A percentile compares a stretch with the other conserved stretches of the same genome.
phyloP scores from a whole-genome alignment of 2,113 vertebrate genomes.

The Plestiodon gilberti region DNA sequence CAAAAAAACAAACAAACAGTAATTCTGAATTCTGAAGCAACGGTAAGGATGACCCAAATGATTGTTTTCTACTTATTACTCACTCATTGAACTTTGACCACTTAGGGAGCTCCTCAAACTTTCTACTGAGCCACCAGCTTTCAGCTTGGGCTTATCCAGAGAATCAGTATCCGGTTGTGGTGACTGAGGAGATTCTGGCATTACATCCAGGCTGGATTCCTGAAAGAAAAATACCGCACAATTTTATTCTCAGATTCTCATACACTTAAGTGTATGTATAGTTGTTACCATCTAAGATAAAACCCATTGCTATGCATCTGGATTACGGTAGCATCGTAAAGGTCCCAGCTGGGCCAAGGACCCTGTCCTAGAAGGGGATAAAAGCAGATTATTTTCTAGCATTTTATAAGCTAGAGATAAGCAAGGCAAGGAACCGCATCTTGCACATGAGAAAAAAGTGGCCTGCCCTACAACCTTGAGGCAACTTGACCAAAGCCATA shows the following conservation, averaged over 20 bases:
- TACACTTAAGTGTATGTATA: fast-evolving
- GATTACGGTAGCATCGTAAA: neutral
- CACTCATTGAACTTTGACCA: slow-evolving; percentile 98
- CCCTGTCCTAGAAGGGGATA: neutral
- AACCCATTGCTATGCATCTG: neutral
- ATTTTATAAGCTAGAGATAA: neutral
- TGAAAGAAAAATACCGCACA: slow-evolving; percentile 49
- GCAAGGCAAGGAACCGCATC: neutral
- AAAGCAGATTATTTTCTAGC: neutral
- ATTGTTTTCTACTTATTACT: slow-evolving; percentile 48
- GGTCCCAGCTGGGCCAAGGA: neutral
- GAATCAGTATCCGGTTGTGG: slow-evolving; percentile 85
- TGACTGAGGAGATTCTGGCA: slow-evolving; percentile 82
- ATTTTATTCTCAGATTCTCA: neutral
- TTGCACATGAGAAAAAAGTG: neutral
- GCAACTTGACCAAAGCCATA: neutral
- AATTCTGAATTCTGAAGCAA: neutral
- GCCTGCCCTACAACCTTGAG: neutral
- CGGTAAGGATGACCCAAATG: neutral
- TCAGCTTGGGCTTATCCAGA: slow-evolving; percentile 94
- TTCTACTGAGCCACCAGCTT: slow-evolving; percentile 95
- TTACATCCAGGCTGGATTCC: slow-evolving; percentile 87
- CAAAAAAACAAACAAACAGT: neutral
- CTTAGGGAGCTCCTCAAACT: slow-evolving; percentile 96
- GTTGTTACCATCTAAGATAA: neutral